phyloP scores from a whole-genome alignment of 2,888 invertebrate genomes.

The Cylindroiulus punctatus region DNA sequence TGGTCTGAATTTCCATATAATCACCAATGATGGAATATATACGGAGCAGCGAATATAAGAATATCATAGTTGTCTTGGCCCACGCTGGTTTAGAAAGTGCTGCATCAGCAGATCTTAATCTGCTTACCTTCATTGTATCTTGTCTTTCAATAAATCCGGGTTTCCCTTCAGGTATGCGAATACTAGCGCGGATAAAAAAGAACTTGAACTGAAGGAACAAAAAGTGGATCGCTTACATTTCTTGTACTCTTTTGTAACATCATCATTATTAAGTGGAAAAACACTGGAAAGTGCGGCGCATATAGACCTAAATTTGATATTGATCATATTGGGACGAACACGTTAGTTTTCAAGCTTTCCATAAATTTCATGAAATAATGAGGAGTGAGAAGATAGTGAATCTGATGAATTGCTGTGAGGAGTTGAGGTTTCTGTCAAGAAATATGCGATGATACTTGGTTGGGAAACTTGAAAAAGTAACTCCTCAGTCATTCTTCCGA shows the following conservation, averaged over 20 bases:
- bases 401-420: no score
- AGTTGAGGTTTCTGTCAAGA: no score
- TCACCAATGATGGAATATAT: constrained; percentile 16
- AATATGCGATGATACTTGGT: no score
- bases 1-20: constrained; percentile 1
- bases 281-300: neutral
- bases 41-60: neutral
- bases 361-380: no score
- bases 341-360: neutral
- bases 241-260: constrained; percentile 32
- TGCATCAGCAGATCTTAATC: constrained; percentile 53
- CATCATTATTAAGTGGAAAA: constrained; percentile 50
- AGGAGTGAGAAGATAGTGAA: no score
- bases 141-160: constrained; percentile 40
- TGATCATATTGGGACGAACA: neutral
- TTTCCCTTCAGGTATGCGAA: constrained; percentile 22
- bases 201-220: neutral
- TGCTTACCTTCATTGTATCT: constrained; percentile 15
- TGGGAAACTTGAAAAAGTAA: no score
- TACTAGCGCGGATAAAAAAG: neutral
- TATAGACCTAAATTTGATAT: neutral
- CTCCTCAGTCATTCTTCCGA: no score
- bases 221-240: constrained; percentile 25
- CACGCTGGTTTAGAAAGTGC: constrained; percentile 46
- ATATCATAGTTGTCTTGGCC: neutral